Conservation (phyloP, 2,113 vertebrate genomes). For the Scophthalmus maximus region DNA sequence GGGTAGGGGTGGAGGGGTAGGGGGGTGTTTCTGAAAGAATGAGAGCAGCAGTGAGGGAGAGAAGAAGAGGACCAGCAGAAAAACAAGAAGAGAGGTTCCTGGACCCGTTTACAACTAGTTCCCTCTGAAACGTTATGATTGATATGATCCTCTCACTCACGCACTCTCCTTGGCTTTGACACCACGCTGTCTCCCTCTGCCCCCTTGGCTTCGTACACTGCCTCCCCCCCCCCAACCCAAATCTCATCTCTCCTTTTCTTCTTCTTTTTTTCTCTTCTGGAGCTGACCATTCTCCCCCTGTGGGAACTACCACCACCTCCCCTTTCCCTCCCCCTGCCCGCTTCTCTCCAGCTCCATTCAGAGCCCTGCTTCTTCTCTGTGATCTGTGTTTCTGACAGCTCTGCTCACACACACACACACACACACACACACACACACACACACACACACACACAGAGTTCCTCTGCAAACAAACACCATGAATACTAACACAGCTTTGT, state of each 20-base stretch:
- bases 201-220: slow-evolving; percentile 65
- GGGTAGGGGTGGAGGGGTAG: not conserved
- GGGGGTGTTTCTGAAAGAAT: slow-evolving; percentile 62
- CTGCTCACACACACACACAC: slow-evolving; percentile 66
- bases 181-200: slow-evolving; percentile 73
- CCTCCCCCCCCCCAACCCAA: slow-evolving; percentile 49
- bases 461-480: slow-evolving; percentile 90
- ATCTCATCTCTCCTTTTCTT: slow-evolving; percentile 67
- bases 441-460: slow-evolving; percentile 47
- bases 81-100: slow-evolving; percentile 74
- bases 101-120: slow-evolving; percentile 79
- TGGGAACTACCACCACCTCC: slow-evolving; percentile 81
- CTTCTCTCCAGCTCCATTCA: slow-evolving; percentile 87
- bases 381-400: slow-evolving; percentile 87
- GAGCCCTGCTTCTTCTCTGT: slow-evolving; percentile 78
- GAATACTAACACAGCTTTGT: slow-evolving; percentile 86
- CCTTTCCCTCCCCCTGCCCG: slow-evolving; percentile 42
- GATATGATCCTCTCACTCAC: slow-evolving; percentile 79
- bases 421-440: slow-evolving; percentile 49
- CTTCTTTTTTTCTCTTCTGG: slow-evolving; percentile 74
- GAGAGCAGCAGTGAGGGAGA: slow-evolving; percentile 58
- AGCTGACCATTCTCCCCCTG: slow-evolving; percentile 85
- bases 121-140: slow-evolving; percentile 82
- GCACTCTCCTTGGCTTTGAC: slow-evolving; percentile 79
- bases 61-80: slow-evolving; percentile 63